Percentiles rank a stretch among this genome's conserved stretches.
Evolutionary conservation across 2,113 vertebrate genomes (phyloP).

Genomic region (Anarrhichthys ocellatus): DNA sequence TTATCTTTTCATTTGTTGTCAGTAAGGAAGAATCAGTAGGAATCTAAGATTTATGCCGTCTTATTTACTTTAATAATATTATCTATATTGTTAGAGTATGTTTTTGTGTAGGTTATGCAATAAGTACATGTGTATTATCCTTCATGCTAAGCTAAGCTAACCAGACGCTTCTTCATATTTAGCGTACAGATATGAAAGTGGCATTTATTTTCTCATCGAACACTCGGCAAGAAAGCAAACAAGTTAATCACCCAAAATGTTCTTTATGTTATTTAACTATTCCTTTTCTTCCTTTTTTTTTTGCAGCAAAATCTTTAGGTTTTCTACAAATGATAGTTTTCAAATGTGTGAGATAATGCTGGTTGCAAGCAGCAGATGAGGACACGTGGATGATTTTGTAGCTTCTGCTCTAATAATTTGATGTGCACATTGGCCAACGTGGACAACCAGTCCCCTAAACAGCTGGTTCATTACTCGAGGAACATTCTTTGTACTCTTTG

Average conservation of each 20-base stretch:
- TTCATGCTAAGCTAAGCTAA: neutral
- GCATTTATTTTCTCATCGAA: neutral
- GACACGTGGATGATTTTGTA: conserved; percentile 2
- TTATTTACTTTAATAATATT: neutral
- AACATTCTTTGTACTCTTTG: neutral
- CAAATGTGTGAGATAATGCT: neutral
- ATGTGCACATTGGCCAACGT: conserved; percentile 18
- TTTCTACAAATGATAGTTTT: neutral
- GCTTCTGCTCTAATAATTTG: conserved; percentile 31
- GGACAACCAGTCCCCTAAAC: neutral
- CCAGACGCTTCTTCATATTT: neutral
- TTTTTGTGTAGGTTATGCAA: neutral
- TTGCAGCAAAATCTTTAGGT: neutral
- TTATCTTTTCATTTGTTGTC: neutral
- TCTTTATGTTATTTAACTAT: neutral
- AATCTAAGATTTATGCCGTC: neutral
- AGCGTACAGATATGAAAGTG: neutral
- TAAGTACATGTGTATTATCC: neutral
- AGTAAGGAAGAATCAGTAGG: neutral
- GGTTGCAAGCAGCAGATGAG: conserved; percentile 1
- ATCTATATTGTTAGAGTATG: neutral
- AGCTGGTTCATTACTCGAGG: conserved; percentile 18
- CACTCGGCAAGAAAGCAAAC: neutral
- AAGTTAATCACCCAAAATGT: neutral
- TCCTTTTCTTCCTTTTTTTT: neutral